Conservation (phyloP, 2,888 invertebrate species). For the Eilema depressum region DNA sequence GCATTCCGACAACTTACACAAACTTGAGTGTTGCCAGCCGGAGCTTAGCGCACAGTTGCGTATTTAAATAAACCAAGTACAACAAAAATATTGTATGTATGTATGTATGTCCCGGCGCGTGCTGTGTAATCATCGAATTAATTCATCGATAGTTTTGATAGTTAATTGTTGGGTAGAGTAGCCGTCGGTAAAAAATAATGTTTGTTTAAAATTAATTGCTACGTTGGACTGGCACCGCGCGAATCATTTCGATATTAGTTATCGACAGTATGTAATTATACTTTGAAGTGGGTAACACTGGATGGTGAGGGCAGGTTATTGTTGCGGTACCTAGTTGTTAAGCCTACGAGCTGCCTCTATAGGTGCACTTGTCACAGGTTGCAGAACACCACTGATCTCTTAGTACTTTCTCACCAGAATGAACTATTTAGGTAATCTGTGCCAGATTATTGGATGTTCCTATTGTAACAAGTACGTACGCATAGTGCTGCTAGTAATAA, state of each 20-base stretch:
- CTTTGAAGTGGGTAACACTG: background rate
- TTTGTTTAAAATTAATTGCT: background rate
- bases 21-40: slow-evolving; percentile 6
- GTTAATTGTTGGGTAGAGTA: background rate
- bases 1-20: background rate
- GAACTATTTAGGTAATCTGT: no score
- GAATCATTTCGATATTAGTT: background rate
- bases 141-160: background rate
- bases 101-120: no score
- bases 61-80: background rate
- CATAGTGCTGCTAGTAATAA: no score
- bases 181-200: background rate
- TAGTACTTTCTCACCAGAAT: no score
- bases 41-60: background rate
- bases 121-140: slow-evolving; percentile 4
- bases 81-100: background rate
- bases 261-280: slow-evolving; percentile 4
- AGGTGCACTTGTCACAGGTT: no score
- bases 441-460: no score
- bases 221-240: background rate
- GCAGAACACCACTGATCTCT: no score
- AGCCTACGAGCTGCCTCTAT: no score
- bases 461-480: no score
- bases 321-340: background rate
- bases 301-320: background rate